Evolutionary conservation across 2,888 invertebrate genomes (phyloP), one percentile per base, ranked within the genome.

Genomic region (Rhyacophila evoluta): DNA sequence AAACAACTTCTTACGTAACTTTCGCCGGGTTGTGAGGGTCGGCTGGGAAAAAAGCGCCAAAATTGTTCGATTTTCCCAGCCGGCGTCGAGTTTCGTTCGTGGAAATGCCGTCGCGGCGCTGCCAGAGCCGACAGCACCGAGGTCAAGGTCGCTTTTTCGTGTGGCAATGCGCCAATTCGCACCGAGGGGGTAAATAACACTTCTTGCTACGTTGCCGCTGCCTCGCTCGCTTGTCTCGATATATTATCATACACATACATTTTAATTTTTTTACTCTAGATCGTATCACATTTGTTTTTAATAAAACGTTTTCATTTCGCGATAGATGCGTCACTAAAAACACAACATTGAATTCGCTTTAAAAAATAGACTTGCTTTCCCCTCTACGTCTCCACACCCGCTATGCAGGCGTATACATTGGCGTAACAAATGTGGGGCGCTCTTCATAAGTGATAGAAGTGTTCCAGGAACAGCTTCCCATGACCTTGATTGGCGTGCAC

Each of bases 131-230:
- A 15, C 55, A 15, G 55, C 55, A 19, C 55, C 55, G 55, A 55
- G 55, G 55, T 55, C 55, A 55, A 55, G 55, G 55, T 55, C 55
- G 55, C 15, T 10, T 55, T 55, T 55, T 55, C 55, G 19, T 55
- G 55, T 55, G 55, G 55, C 55, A 55, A 55, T 55, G 55, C 55
- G 55, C 55, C 55, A 55, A 55, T 55, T 19, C 55, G 55, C 55
- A 19, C 55, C 15, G 25, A 15, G 55, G 55, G 55, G 55, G 55
- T 55, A 55, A 55, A 55, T 19, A 55, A 55, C 15, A 55, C 29
- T 33, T 33, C 29, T 19, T 10, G 19, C 55, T 55, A 55, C 55
- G 55, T 55, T 55, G 55, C 55, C 55, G 55, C 10, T 55, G 10
- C 15, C 15, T 55, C 19, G 15, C 19, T 55, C 25, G 39, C 39